Evolutionary conservation across 1,140 invertebrate genomes (phyloP), one percentile per base, ranked within the genome.

Genomic region (Drosophila rufa): DNA sequence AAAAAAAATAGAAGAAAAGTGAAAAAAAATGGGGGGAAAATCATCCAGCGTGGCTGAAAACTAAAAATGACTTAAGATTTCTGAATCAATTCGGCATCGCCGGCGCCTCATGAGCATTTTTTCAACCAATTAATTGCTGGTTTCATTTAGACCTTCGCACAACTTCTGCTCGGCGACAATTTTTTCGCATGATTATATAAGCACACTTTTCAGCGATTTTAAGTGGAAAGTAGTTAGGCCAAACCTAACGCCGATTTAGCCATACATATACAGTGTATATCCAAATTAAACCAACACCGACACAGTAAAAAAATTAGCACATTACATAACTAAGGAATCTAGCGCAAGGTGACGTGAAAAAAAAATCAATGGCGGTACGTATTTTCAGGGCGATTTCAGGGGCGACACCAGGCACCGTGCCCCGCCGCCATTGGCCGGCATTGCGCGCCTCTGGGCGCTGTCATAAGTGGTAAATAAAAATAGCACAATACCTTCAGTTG

Each of bases 401-500:
- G 68, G 67, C 17, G 30, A 70, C 80, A 56, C 15, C 48, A 48
- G 67, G 57, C 76, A 89, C 80, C 76, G 69, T 61, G 19, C 53
- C 38, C 19, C 30, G 22, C 22, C 60, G 30, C 33, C 60, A 47
- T n/a, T 48, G 9, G 19, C 7, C 14, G 33, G 51, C 30, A 15
- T 60, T 50, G 55, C n/a, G 33, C 53, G 33, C 50, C 47, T 47
- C 61, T 62, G 22, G 56, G 53, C 42, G 33, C 53, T 56, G 19
- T 48, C 11, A 56, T 42, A 66, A 40, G 43, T 71, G 36, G 43
- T 50, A 65, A 55, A 51, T 46, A 64, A 67, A 62, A 67, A 45
- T 61, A 77, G 65, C 76, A 85, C 86, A 89, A 83, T 92, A 92
- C 91, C 91, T 92, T 92, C 76, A 87, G 82, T 92, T 91, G 79